Evolutionary conservation across 2,888 invertebrate genomes (phyloP), one percentile per base, ranked within the genome.

Genomic region (Myopa tessellatipennis): DNA sequence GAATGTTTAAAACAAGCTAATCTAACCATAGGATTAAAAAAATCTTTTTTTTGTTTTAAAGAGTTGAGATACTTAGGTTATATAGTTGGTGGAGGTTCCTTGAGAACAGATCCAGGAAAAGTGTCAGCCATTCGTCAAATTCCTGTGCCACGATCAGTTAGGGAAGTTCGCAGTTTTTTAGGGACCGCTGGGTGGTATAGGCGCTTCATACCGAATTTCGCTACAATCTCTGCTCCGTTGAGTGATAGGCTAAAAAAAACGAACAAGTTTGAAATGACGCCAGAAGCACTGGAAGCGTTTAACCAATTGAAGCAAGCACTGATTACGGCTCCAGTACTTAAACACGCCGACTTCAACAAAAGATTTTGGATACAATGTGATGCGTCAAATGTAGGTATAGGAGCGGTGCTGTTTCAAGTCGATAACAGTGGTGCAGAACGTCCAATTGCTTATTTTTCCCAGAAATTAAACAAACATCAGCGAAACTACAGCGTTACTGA

Each of bases 11-110:
- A 40, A 55, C 14, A 52, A 3, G 78, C 78, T 1, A 73, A 76
- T 16, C 60, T 81, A 3, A 79, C 81, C 0, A 81, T 81, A 2
- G 79, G 79, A 16, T 18, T 81, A 0, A 40, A 77, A 18, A 79
- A 81, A 45, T 79, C 78, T 0, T 61, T 71, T 34, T 79, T 80
- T 60, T 79, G 79, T 34, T 79, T 78, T 61, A 45, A 76, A 63
- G 75, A 81, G 52, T 5, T 81, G 0, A 74, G 69, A 58, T 77
- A 77, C 50, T 6, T 77, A 16, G 79, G 68, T 6, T 77, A 65
- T 14, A 67, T 79, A 14, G 74, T 80, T 3, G 80, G 79, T 1
- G 58, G 60, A 6, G 77, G 77, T 4, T 16, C 4, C 1, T 7
- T 79, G 26, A 71, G 40, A 18, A 78, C 76, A 10, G 76, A 76